These are phyloP conservation scores for Scaptomyza pallida DNA, from an alignment of 1,140 invertebrate species.

Conservation along the genomic window DNA sequence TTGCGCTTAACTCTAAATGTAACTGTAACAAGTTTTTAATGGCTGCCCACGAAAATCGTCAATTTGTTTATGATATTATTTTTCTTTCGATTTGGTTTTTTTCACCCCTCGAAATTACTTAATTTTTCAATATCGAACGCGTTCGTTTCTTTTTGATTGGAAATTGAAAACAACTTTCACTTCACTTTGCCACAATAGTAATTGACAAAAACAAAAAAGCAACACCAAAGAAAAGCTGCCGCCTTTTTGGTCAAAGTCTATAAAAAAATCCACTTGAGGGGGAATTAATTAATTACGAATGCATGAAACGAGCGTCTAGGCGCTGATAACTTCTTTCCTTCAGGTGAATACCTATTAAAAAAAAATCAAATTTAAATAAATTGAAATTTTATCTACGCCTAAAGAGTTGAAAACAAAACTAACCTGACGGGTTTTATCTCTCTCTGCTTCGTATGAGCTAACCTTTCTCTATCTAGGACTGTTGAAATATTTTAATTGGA, in stretches of 20 bases:
- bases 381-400: constrained; percentile 63
- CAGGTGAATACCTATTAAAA: constrained; percentile 66
- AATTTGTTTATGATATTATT: constrained; percentile 41
- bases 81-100: neutral
- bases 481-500: constrained; percentile 72
- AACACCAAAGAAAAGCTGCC: constrained; percentile 57
- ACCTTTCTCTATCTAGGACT: constrained; percentile 6
- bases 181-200: constrained; percentile 59
- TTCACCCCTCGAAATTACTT: constrained; percentile 70
- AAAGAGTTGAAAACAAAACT: constrained; percentile 38
- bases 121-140: constrained; percentile 53
- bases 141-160: constrained; percentile 39
- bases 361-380: constrained; percentile 72
- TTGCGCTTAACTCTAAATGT: constrained; percentile 10
- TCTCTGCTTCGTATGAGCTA: neutral
- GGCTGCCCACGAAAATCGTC: constrained; percentile 30
- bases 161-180: constrained; percentile 72
- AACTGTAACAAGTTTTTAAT: constrained; percentile 52
- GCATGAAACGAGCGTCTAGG: constrained; percentile 41
- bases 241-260: constrained; percentile 35
- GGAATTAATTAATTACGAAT: constrained; percentile 77
- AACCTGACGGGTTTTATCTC: neutral
- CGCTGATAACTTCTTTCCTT: constrained; percentile 45
- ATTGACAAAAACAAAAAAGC: constrained; percentile 62
- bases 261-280: constrained; percentile 38